These are phyloP conservation scores for Parotocinclus haroldoi DNA, from an alignment of 2,797 vertebrate species.

Conservation along the genomic window DNA sequence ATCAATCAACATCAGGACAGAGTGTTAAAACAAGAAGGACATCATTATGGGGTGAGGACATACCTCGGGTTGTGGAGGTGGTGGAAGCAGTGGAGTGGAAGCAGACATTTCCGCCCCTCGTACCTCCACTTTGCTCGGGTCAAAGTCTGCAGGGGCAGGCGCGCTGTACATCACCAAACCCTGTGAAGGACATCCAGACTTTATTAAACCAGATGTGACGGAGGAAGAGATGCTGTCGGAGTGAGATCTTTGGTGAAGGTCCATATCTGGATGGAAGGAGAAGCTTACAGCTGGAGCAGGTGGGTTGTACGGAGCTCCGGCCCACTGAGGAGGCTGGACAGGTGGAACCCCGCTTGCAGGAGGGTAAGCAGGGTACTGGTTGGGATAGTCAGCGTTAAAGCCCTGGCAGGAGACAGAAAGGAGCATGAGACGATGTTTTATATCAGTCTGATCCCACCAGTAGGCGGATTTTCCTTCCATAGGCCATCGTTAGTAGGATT, in stretches of 20 bases:
- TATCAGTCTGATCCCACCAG: too few relatives aligned
- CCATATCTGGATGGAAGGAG: background rate
- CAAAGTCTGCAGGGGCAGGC: constrained; percentile 24
- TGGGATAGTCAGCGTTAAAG: background rate
- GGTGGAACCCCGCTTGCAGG: background rate
- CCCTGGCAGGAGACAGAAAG: background rate
- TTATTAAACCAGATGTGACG: background rate
- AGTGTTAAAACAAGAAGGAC: too few relatives aligned
- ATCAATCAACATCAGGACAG: too few relatives aligned
- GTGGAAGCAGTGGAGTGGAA: constrained; percentile 39
- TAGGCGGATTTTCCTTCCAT: too few relatives aligned
- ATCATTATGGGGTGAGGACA: too few relatives aligned
- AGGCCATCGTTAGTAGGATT: too few relatives aligned
- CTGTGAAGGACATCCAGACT: too few relatives aligned
- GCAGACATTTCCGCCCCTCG: constrained; percentile 42
- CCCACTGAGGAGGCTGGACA: constrained; percentile 22
- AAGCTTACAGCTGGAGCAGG: constrained; percentile 2
- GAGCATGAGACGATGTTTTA: background rate
- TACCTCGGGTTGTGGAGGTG: constrained; percentile 51
- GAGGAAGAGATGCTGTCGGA: too few relatives aligned
- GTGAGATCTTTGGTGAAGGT: too few relatives aligned
- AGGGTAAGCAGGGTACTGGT: constrained; percentile 12
- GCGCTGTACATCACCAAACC: background rate
- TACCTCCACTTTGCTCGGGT: constrained; percentile 24
- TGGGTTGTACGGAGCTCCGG: background rate